Percentiles rank a stretch among this genome's conserved stretches.
These are phyloP conservation scores for Oreotrochilus melanogaster DNA, from an alignment of 2,113 vertebrate genomes.

Conservation along the genomic window DNA sequence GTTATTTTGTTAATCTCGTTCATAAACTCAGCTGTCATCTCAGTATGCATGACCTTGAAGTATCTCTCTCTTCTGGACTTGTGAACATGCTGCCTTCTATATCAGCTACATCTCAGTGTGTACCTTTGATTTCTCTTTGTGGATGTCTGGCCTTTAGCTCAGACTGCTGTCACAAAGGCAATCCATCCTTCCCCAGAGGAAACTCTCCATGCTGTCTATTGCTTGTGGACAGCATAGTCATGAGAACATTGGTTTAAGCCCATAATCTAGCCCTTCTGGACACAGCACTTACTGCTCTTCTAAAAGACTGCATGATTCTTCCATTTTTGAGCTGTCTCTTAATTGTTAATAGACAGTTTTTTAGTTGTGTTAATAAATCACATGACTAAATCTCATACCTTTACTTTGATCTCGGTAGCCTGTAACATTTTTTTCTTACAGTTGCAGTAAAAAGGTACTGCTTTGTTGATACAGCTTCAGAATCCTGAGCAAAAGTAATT, in stretches of 20 bases:
- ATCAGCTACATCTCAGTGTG: background rate
- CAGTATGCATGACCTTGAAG: background rate
- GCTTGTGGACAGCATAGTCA: background rate
- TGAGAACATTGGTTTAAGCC: background rate
- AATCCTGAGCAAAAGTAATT: background rate
- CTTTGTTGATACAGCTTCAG: background rate
- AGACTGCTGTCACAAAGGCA: background rate
- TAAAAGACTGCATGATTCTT: background rate
- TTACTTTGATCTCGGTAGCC: background rate
- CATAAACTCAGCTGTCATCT: background rate
- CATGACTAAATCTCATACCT: background rate
- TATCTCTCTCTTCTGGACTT: background rate
- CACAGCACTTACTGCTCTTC: background rate
- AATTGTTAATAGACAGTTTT: background rate
- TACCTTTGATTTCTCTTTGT: background rate
- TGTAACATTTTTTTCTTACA: background rate
- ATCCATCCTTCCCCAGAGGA: background rate
- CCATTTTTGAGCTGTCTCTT: background rate
- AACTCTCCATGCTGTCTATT: background rate
- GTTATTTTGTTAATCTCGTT: background rate
- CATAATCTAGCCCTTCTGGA: background rate
- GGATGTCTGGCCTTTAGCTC: constrained; percentile 3
- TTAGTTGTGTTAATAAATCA: background rate
- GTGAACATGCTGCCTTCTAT: background rate
- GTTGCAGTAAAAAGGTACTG: background rate